Percentiles rank a stretch among this genome's conserved stretches.
Evolutionary conservation across 2,888 invertebrate species (phyloP).

Genomic region (Xylota sylvarum): DNA sequence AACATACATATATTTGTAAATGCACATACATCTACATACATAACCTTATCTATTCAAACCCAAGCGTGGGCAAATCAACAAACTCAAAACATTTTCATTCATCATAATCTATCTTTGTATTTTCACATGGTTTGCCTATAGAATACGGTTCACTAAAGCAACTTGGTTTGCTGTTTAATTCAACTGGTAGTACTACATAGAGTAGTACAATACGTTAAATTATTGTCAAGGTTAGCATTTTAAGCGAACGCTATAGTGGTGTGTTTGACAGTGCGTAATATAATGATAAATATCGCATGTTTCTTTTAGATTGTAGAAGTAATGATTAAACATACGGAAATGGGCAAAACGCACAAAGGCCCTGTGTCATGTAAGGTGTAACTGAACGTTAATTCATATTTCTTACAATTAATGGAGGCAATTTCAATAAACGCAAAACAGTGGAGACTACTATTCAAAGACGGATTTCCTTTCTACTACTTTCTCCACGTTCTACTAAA

Average conservation of each 20-base stretch:
- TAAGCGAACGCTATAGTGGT: neutral
- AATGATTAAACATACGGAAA: neutral
- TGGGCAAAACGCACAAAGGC: neutral
- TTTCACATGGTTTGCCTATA: neutral
- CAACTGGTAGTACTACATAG: constrained; percentile 15
- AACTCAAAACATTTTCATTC: constrained; percentile 5
- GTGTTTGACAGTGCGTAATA: constrained; percentile 9
- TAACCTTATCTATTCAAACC: neutral
- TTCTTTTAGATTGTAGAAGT: neutral
- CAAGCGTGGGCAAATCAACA: neutral
- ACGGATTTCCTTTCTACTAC: neutral
- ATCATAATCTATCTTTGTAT: neutral
- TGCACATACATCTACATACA: neutral
- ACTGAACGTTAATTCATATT: constrained; percentile 5
- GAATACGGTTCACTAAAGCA: neutral
- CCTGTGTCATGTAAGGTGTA: neutral
- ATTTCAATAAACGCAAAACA: neutral
- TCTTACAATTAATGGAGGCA: constrained; percentile 1
- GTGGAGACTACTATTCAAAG: neutral
- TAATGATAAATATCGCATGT: neutral
- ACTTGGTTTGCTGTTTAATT: neutral
- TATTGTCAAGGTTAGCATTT: constrained; percentile 8
- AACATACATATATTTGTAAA: neutral
- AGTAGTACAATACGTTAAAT: constrained; percentile 12
- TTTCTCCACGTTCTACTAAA: neutral